These are phyloP conservation scores for Euzetes globulus DNA, from an alignment of 2,888 invertebrate genomes.

Conservation along the genomic window DNA sequence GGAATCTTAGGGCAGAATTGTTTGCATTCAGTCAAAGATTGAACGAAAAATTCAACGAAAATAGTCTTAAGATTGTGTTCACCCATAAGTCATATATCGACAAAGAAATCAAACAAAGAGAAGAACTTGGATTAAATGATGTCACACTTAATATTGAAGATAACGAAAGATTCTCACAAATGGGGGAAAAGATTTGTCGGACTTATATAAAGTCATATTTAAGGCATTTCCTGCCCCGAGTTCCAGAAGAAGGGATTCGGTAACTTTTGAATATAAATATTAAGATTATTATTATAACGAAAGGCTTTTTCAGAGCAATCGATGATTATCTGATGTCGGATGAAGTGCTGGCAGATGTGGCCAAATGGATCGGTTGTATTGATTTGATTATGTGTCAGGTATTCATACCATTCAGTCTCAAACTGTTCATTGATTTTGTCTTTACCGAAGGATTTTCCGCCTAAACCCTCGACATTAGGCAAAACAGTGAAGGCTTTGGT, in stretches of 20 bases:
- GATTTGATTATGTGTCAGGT: slow-evolving; percentile 72
- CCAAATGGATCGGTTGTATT: slow-evolving; percentile 66
- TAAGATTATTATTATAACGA: background rate
- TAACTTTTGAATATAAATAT: slow-evolving; percentile 44
- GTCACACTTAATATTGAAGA: slow-evolving; percentile 55
- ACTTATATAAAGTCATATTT: slow-evolving; percentile 62
- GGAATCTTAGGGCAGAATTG: slow-evolving; percentile 80
- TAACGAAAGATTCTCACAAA: slow-evolving; percentile 60
- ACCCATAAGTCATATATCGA: slow-evolving; percentile 69
- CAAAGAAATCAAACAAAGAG: slow-evolving; percentile 60
- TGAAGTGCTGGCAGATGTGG: slow-evolving; percentile 62
- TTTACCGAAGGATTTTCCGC: slow-evolving; percentile 61
- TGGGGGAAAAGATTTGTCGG: slow-evolving; percentile 61
- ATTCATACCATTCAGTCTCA: slow-evolving; percentile 52
- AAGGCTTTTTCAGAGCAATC: slow-evolving; percentile 56
- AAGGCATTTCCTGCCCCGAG: slow-evolving; percentile 60
- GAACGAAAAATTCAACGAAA: slow-evolving; percentile 68
- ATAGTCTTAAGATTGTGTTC: slow-evolving; percentile 65
- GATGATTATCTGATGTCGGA: slow-evolving; percentile 59
- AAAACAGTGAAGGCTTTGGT: slow-evolving; percentile 72
- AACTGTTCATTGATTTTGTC: background rate
- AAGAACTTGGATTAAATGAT: slow-evolving; percentile 57
- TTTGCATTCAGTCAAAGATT: slow-evolving; percentile 79
- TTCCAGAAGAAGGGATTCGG: slow-evolving; percentile 67
- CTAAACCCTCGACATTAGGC: slow-evolving; percentile 58